These are phyloP conservation scores for Rachycentron canadum DNA, from an alignment of 2,797 vertebrate genomes.

Conservation along the genomic window DNA sequence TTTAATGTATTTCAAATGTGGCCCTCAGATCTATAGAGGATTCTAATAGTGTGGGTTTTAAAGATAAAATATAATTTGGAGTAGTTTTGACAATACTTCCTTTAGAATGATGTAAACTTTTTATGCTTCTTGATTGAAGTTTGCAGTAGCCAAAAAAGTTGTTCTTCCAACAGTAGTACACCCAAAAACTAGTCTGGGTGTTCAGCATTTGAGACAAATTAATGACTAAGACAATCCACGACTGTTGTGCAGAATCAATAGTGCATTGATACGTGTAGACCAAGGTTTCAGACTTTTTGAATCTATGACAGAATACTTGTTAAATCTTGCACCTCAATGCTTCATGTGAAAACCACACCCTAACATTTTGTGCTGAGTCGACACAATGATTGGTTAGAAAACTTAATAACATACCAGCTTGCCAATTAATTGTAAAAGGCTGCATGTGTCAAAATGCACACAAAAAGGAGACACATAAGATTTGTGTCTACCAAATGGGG, in stretches of 20 bases:
- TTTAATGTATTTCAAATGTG: slow-evolving; percentile 9
- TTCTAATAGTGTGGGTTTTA: not conserved
- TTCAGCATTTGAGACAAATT: not conserved
- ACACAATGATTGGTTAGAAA: not conserved
- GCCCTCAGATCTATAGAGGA: not conserved
- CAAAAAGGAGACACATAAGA: not conserved
- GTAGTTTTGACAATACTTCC: not conserved
- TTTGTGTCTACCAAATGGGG: not conserved
- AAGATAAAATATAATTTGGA: not conserved
- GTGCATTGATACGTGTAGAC: not conserved
- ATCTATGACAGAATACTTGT: not conserved
- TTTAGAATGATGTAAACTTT: slow-evolving; percentile 7
- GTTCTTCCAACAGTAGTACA: not conserved
- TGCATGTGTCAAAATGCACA: not conserved
- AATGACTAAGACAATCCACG: not conserved
- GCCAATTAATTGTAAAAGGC: not conserved
- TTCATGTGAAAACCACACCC: not conserved
- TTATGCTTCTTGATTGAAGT: not conserved
- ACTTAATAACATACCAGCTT: not conserved
- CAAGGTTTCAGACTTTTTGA: not conserved
- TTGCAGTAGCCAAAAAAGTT: not conserved
- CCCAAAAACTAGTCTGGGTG: not conserved
- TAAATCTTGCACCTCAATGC: not conserved
- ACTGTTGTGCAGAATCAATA: not conserved
- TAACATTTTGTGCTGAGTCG: not conserved